These are phyloP conservation scores for Labeo rohita DNA, from an alignment of 2,113 vertebrate genomes.

Conservation along the genomic window DNA sequence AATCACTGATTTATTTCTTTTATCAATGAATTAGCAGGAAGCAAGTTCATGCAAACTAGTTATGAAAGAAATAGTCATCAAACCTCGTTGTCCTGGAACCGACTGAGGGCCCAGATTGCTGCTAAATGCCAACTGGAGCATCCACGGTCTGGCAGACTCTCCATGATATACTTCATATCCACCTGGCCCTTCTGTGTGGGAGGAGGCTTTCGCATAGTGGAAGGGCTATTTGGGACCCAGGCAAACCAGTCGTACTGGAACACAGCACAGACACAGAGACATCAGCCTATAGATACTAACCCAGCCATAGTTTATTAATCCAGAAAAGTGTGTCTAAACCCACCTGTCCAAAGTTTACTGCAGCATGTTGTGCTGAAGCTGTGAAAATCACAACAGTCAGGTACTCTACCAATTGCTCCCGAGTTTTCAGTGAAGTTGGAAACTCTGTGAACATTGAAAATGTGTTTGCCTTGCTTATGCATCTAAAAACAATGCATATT, in stretches of 20 bases:
- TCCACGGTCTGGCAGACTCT: conserved; percentile 90
- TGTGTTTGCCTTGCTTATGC: neutral
- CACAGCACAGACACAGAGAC: neutral
- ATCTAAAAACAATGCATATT: neutral
- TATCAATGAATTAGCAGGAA: neutral
- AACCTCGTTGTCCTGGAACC: conserved; percentile 97
- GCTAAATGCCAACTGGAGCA: conserved; percentile 98
- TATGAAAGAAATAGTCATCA: neutral
- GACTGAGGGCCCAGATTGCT: conserved; percentile 97
- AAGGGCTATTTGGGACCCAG: conserved; percentile 95
- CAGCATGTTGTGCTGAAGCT: conserved; percentile 9
- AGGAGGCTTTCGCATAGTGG: conserved; percentile 90
- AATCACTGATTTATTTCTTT: no score
- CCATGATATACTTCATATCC: conserved; percentile 85
- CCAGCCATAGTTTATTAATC: neutral
- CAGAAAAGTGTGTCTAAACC: neutral
- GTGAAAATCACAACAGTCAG: conserved; percentile 60
- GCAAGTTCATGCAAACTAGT: neutral
- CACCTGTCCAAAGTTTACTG: conserved; percentile 38
- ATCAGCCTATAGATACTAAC: neutral
- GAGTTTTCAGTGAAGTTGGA: conserved; percentile 80
- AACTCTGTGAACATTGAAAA: conserved; percentile 78
- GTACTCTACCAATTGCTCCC: conserved; percentile 40
- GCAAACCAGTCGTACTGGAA: conserved; percentile 97
- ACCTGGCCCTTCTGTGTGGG: conserved; percentile 85